Evolutionary conservation across 2,888 invertebrate species (phyloP).

Genomic region (Ariolimax columbianus): DNA sequence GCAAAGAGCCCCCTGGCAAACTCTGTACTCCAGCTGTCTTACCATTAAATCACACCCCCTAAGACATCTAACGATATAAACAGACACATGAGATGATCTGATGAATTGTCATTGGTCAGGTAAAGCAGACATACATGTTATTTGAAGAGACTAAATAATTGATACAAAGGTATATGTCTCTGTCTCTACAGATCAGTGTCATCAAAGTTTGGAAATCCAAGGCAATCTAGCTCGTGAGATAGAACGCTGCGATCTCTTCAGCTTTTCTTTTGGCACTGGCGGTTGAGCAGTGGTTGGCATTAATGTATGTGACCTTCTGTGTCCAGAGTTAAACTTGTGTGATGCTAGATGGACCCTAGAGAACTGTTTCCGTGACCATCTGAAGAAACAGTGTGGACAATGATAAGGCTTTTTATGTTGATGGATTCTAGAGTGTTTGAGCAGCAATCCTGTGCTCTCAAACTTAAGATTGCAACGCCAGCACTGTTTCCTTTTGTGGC

Average conservation of each 20-base stretch:
- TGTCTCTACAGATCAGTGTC: too few relatives aligned
- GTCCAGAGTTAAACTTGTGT: conserved; percentile 4
- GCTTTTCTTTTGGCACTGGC: not conserved
- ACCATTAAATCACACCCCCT: too few relatives aligned
- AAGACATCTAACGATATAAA: too few relatives aligned
- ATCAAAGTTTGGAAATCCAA: conserved; percentile 36
- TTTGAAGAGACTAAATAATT: not conserved
- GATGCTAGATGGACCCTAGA: not conserved
- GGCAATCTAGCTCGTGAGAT: conserved; percentile 32
- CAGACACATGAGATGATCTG: too few relatives aligned
- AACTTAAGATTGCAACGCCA: conserved; percentile 42
- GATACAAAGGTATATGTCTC: not conserved
- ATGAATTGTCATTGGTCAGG: too few relatives aligned
- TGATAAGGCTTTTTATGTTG: conserved; percentile 30
- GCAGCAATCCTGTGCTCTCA: not conserved
- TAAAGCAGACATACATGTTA: too few relatives aligned
- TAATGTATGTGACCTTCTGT: too few relatives aligned
- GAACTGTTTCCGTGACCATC: conserved; percentile 25
- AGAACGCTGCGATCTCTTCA: conserved; percentile 28
- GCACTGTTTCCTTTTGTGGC: conserved; percentile 31
- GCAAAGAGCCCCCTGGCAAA: too few relatives aligned
- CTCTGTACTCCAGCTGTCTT: too few relatives aligned
- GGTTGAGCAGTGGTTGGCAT: not conserved
- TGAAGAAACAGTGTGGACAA: conserved; percentile 24
- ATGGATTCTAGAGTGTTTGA: conserved; percentile 30